Conservation (phyloP, 2,797 vertebrate species). For the Poeciliopsis gracilis region DNA sequence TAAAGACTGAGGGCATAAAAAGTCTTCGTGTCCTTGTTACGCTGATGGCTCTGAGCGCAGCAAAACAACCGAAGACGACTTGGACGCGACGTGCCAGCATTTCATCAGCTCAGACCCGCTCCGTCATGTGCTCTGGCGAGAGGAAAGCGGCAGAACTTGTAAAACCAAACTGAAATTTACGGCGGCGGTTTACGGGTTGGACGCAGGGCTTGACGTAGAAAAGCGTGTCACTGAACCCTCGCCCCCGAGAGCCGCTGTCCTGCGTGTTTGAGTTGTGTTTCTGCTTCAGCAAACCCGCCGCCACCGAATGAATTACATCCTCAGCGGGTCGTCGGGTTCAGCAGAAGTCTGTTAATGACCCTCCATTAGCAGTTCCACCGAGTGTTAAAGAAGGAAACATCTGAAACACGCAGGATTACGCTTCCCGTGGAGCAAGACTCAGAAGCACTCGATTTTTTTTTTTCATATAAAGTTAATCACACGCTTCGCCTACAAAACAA, state of each 20-base stretch:
- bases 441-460: background rate
- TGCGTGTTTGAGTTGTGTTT: background rate
- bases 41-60: conserved; percentile 9
- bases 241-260: background rate
- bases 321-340: background rate
- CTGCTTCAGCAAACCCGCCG: background rate
- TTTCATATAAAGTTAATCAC: background rate
- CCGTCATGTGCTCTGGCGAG: background rate
- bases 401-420: background rate
- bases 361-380: background rate
- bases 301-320: background rate
- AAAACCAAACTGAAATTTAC: background rate
- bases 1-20: background rate
- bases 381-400: conserved; percentile 1
- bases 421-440: background rate
- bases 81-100: background rate
- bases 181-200: background rate
- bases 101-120: conserved; percentile 5
- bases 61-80: conserved; percentile 4
- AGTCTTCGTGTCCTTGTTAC: conserved; percentile 11
- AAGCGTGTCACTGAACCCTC: background rate
- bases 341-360: background rate
- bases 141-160: background rate
- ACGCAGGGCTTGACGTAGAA: background rate
- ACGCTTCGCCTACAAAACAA: background rate